A percentile compares a stretch with the other conserved stretches of the same genome.
Conservation (phyloP, 2,888 invertebrate genomes). For the Empis stercorea region DNA sequence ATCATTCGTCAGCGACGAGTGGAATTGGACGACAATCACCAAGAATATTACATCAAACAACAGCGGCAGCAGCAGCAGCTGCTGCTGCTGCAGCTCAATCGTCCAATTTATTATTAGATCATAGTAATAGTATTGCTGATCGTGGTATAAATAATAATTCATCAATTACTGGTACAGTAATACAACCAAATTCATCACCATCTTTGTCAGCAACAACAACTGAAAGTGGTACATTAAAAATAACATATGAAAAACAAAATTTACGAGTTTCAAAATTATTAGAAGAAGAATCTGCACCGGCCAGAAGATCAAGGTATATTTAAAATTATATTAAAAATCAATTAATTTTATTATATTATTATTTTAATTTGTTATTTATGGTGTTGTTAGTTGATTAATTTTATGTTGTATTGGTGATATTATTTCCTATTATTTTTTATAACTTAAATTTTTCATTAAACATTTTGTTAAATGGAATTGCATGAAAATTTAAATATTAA, state of each 20-base stretch:
- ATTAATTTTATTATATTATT: neutral
- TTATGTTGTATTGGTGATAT: too few relatives aligned
- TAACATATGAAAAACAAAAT: conserved; percentile 42
- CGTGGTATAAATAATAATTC: neutral
- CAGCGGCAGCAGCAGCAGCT: conserved; percentile 12
- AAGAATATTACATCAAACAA: conserved; percentile 18
- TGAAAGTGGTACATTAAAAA: conserved; percentile 40
- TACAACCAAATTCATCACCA: conserved; percentile 16
- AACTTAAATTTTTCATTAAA: too few relatives aligned
- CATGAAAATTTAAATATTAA: too few relatives aligned
- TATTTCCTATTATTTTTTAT: too few relatives aligned
- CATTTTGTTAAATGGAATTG: too few relatives aligned
- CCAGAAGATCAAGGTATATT: conserved; percentile 44
- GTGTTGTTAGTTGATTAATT: too few relatives aligned
- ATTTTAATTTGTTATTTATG: too few relatives aligned
- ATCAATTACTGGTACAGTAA: neutral
- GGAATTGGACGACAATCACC: conserved; percentile 20
- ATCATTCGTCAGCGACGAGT: conserved; percentile 9
- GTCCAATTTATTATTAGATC: neutral
- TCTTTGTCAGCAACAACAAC: conserved; percentile 21
- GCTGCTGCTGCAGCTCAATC: conserved; percentile 3
- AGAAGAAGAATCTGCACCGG: conserved; percentile 38
- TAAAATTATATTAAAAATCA: neutral
- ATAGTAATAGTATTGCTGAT: neutral
- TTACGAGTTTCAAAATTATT: conserved; percentile 37